Evolutionary conservation across 2,888 invertebrate genomes (phyloP), one percentile per base, ranked within the genome.

Genomic region (Branchipolynoe longqiensis): DNA sequence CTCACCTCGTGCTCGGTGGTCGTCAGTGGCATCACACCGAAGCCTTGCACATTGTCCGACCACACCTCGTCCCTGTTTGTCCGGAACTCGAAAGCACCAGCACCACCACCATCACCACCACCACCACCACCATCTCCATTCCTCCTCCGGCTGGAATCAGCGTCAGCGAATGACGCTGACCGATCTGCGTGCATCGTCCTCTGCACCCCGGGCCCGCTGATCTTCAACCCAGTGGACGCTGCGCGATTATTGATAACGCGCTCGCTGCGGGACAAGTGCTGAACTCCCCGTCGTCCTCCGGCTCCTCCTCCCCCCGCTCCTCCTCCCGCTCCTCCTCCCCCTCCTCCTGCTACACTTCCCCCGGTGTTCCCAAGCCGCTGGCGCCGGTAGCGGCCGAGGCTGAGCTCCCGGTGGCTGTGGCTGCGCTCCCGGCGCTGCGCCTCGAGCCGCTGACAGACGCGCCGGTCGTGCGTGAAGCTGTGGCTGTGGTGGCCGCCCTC

Each of bases 401-500:
- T 41, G 8, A 31, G 4, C 22, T 78, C 78, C 1, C 78, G 41
- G 28, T 78, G 78, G 78, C 78, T 41, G 48, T 48, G 22, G 48
- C 48, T 78, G 8, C 78, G 14, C 28, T 78, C 78, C 48, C 31
- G 41, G 8, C 78, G 25, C 1, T 48, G 78, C 12, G 22, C 25
- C 28, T 78, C 54, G 25, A 78, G 78, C 22, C 78, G 22, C 48
- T 28, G 41, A 28, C 78, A 78, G 4, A 78, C 48, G 48, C 22
- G n/a, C 28, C 78, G 41, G 78, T 78, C 78, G 25, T 28, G 25
- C 38, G 78, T 78, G 48, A 78, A 78, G 28, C 78, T 78, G 78
- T 78, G 78, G 54, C 73, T 73, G 38, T 78, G 78, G 31, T 78
- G 78, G 25, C 78, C 78, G 14, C 78, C 78, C 31, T 78, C 78